Evolutionary conservation across 2,113 vertebrate species (phyloP).

Genomic region (Zapornia atra): DNA sequence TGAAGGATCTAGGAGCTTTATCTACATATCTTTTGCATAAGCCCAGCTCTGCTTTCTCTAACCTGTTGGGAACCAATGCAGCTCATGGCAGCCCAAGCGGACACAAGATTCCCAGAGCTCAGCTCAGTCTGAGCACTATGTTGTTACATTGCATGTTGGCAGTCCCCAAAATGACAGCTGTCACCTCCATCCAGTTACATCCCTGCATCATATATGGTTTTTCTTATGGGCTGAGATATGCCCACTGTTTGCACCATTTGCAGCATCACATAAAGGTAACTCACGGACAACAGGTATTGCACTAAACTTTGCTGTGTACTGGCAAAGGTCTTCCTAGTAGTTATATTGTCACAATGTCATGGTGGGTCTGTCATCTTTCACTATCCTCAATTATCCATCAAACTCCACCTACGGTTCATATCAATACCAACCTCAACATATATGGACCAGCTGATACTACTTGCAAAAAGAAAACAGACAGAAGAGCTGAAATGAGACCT

Average conservation of each 20-base stretch:
- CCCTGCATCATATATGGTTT: not conserved
- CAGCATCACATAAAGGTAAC: not conserved
- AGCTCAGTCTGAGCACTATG: not conserved
- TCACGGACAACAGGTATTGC: not conserved
- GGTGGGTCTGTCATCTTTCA: not conserved
- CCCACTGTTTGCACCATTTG: rapidly evolving
- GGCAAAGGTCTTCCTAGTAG: not conserved
- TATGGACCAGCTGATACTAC: not conserved
- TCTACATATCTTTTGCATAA: not conserved
- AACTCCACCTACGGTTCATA: not conserved
- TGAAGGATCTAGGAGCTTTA: not conserved
- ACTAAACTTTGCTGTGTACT: not conserved
- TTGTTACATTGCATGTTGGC: not conserved
- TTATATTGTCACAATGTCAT: not conserved
- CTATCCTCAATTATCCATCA: not conserved
- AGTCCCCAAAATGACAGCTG: not conserved
- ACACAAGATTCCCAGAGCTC: not conserved
- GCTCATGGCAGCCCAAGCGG: not conserved
- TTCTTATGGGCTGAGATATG: not conserved
- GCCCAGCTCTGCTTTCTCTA: not conserved
- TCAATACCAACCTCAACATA: not conserved
- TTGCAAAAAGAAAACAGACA: not conserved
- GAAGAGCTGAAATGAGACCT: not conserved
- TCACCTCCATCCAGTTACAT: not conserved
- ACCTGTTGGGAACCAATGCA: not conserved